Percentiles rank a stretch among this genome's conserved stretches.
phyloP scores from a whole-genome alignment of 2,113 vertebrate species.

The Peromyscus leucopus region DNA sequence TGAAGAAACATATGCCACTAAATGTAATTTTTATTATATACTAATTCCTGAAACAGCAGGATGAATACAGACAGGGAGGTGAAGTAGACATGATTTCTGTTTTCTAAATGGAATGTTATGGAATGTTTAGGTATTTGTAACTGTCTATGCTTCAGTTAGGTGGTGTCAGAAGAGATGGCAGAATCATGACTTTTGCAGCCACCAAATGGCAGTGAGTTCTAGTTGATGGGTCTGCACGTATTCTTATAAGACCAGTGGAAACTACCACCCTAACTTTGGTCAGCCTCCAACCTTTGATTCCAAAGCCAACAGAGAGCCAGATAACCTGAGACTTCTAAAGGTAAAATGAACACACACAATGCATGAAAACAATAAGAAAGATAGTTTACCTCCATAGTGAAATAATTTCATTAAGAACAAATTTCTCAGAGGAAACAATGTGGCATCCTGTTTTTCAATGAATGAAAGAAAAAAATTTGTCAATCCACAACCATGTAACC shows the following conservation, averaged over 20 bases:
- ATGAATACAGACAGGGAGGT: neutral
- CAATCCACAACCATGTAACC: neutral
- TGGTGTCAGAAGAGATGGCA: neutral
- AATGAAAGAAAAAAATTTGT: neutral
- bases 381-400: neutral
- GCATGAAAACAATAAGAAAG: neutral
- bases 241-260: fast-evolving
- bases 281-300: neutral
- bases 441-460: neutral
- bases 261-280: fast-evolving
- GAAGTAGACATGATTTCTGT: neutral
- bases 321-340: neutral
- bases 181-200: fast-evolving
- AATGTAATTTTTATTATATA: neutral
- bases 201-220: neutral
- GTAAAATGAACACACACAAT: neutral
- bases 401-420: neutral
- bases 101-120: neutral
- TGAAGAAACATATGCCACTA: neutral
- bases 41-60: neutral
- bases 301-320: neutral
- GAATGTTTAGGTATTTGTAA: neutral
- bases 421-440: neutral
- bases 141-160: neutral
- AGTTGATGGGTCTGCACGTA: too few relatives aligned